Evolutionary conservation across 2,797 vertebrate species (phyloP), one percentile per base, ranked within the genome.

Genomic region (Clarias fuscus): DNA sequence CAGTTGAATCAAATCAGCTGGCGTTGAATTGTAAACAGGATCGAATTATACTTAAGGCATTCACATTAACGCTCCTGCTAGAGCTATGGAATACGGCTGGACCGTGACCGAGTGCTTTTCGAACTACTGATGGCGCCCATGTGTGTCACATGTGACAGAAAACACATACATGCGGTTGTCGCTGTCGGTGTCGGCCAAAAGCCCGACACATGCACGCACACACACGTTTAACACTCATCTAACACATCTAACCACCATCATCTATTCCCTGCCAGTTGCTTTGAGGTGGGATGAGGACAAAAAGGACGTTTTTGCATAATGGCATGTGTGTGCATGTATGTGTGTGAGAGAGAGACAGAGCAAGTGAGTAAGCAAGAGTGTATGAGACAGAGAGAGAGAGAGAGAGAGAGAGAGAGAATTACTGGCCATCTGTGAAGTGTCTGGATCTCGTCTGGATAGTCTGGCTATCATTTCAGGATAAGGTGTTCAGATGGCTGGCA

Each of bases 381-480:
- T 56, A 56, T 4, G 61, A 65, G 77, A 80, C 59, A 64, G 33
- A 43, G 61, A 27, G 61, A n/a, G 37, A 37, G 61, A 48, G 73
- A 33, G 43, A n/a, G 11, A 80, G 2, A 70, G 65, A 43, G 77
- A 15, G 37, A 85, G 78, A 62, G 18, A 73, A 73, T 72, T 59
- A 81, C 58, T 62, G 59, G 68, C 78, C 77, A 72, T 86, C 84
- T 85, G 84, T 85, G 84, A 67, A 85, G 84, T 85, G 84, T 85
- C 84, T 85, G 84, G 27, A 77, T 67, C 73, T 65, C 91, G 89
- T 88, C 90, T 93, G 88, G 81, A 68, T 90, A 86, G 88, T 80
- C 90, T 86, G 91, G n/a, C 91, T 91, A 90, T 89, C 88, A 86
- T 93, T 93, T 92, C 90, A 83, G 89, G 89, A 93, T 93, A 93